Conservation (phyloP, 2,888 invertebrate genomes). For the Drosophila lacicola region DNA sequence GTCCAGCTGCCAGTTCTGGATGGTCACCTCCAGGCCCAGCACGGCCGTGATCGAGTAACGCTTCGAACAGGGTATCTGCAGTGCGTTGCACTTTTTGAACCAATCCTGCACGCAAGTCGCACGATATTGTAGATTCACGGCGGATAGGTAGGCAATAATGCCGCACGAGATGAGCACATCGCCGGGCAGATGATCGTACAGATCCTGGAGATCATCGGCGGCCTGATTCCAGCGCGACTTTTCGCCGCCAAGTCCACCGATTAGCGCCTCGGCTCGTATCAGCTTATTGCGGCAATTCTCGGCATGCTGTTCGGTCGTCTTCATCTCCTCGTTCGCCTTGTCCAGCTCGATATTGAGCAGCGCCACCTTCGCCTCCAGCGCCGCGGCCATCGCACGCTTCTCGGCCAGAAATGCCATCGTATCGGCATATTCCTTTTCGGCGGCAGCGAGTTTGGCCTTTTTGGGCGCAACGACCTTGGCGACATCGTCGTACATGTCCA, state of each 20-base stretch:
- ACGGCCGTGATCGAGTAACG: conserved; percentile 90
- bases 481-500: conserved; percentile 96
- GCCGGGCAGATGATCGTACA: conserved; percentile 93
- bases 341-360: conserved; percentile 89
- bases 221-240: conserved; percentile 93
- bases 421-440: conserved; percentile 92
- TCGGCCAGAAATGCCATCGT: conserved; percentile 94
- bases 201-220: conserved; percentile 90
- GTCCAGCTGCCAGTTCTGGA: conserved; percentile 91
- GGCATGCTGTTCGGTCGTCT: conserved; percentile 91
- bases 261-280: conserved; percentile 93
- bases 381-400: conserved; percentile 91
- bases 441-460: conserved; percentile 91
- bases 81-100: conserved; percentile 89
- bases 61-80: conserved; percentile 92
- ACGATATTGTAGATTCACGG: conserved; percentile 91
- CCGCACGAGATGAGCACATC: conserved; percentile 95
- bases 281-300: conserved; percentile 94
- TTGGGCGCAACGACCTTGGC: conserved; percentile 94
- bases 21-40: conserved; percentile 93
- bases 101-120: conserved; percentile 88
- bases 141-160: conserved; percentile 94
- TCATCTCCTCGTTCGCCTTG: conserved; percentile 91
- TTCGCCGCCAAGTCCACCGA: conserved; percentile 95
- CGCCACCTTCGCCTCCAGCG: conserved; percentile 91